These are phyloP conservation scores for Tragulus kanchil DNA, from an alignment of 2,113 vertebrate species.

Conservation along the genomic window DNA sequence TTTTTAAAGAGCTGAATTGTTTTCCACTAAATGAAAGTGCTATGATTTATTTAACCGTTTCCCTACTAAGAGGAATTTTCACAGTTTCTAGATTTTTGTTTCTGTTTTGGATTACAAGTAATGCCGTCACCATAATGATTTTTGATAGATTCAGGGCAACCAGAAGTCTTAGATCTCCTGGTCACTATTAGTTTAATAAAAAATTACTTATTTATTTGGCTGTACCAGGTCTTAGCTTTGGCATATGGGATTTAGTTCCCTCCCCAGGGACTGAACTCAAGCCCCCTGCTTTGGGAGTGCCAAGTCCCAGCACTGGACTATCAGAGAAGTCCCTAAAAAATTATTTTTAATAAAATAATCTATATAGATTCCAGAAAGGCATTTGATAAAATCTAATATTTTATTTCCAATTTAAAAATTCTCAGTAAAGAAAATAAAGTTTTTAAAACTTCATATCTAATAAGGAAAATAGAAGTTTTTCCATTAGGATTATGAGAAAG, in stretches of 20 bases:
- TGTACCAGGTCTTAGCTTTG: neutral
- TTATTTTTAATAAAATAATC: conserved; percentile 49
- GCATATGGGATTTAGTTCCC: neutral
- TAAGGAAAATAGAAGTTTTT: neutral
- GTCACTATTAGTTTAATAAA: conserved; percentile 9
- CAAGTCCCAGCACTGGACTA: neutral
- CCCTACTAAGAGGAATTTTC: neutral
- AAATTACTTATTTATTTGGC: neutral
- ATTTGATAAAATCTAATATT: conserved; percentile 15
- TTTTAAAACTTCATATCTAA: neutral
- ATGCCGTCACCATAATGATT: neutral
- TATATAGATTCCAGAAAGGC: neutral
- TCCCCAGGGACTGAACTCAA: neutral
- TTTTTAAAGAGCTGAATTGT: conserved; percentile 34
- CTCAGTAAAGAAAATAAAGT: neutral
- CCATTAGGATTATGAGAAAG: neutral
- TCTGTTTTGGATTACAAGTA: neutral
- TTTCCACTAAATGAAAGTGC: neutral
- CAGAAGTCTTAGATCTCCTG: conserved; percentile 11
- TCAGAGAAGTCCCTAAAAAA: neutral
- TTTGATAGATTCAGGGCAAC: conserved; percentile 14
- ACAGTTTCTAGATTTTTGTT: neutral
- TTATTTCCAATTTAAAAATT: neutral
- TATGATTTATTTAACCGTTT: conserved; percentile 50
- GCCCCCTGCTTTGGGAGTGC: neutral